These are phyloP conservation scores for Erynnis tages DNA, from an alignment of 2,888 invertebrate species.

Conservation along the genomic window DNA sequence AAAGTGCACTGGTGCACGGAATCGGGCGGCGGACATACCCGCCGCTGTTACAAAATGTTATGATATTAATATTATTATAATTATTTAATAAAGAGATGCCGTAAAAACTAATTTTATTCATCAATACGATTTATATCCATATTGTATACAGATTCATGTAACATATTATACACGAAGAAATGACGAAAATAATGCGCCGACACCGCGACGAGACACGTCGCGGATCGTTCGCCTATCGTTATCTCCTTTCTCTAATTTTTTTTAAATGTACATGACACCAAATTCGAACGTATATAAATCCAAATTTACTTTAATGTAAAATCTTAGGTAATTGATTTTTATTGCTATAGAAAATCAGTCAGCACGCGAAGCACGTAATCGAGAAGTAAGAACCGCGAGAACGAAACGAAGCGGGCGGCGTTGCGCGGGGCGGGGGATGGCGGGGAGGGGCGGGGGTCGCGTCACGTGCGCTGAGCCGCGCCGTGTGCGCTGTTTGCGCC, in stretches of 20 bases:
- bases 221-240: conserved; percentile 76
- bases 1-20: conserved; percentile 82
- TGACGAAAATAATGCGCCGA: conserved; percentile 79
- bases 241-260: conserved; percentile 78
- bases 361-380: conserved; percentile 83
- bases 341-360: conserved; percentile 84
- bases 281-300: conserved; percentile 82
- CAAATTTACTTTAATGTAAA: conserved; percentile 82
- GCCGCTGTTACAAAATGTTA: conserved; percentile 79
- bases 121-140: conserved; percentile 81
- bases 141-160: conserved; percentile 84
- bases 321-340: conserved; percentile 83
- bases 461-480: conserved; percentile 42
- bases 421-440: conserved; percentile 53
- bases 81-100: conserved; percentile 78
- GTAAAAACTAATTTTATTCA: conserved; percentile 80
- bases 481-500: conserved; percentile 35
- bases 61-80: conserved; percentile 77
- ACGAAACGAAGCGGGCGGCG: conserved; percentile 79
- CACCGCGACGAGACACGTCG: conserved; percentile 61
- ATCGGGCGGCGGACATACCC: conserved; percentile 77
- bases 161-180: conserved; percentile 84
- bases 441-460: conserved; percentile 45
- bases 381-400: conserved; percentile 80
- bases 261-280: conserved; percentile 82